Percentiles rank a stretch among this genome's conserved stretches.
Conservation (phyloP, 2,797 vertebrate genomes). For the Setipinna tenuifilis region DNA sequence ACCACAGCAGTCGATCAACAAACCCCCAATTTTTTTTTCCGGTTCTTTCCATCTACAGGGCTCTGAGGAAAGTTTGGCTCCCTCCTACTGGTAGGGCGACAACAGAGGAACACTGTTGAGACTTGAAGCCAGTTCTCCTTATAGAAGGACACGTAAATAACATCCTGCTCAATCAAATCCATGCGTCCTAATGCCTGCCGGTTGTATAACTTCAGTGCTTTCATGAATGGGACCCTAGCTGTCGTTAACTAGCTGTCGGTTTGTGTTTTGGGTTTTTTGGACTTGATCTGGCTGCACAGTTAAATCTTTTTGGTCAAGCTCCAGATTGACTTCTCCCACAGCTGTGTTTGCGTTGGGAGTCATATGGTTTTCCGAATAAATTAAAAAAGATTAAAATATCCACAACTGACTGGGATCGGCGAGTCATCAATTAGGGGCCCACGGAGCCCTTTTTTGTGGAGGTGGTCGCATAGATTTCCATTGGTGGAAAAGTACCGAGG, state of each 20-base stretch:
- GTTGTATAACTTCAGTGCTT: not conserved
- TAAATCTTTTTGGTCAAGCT: not conserved
- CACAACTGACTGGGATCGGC: slow-evolving; percentile 14
- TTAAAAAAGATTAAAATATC: slow-evolving; percentile 35
- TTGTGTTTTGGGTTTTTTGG: not conserved
- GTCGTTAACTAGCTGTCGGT: not conserved
- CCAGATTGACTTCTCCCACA: not conserved
- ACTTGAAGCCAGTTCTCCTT: not conserved
- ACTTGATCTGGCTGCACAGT: not conserved
- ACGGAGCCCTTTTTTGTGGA: slow-evolving; percentile 26
- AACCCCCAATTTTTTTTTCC: not conserved
- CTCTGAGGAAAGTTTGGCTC: not conserved
- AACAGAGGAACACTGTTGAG: not conserved
- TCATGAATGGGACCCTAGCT: not conserved
- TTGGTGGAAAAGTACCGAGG: slow-evolving; percentile 13
- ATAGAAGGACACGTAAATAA: not conserved
- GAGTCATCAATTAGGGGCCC: slow-evolving; percentile 28
- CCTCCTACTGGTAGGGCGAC: not conserved
- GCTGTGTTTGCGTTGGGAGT: slow-evolving; percentile 18
- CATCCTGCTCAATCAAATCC: not conserved
- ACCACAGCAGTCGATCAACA: slow-evolving; percentile 1
- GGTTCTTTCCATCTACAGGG: not conserved
- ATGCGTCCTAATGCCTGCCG: not conserved
- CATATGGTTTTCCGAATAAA: slow-evolving; percentile 36
- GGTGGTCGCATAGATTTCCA: not conserved